Percentiles rank a stretch among this genome's conserved stretches.
phyloP scores from a whole-genome alignment of 2,113 vertebrate genomes.

The Ovibos moschatus region DNA sequence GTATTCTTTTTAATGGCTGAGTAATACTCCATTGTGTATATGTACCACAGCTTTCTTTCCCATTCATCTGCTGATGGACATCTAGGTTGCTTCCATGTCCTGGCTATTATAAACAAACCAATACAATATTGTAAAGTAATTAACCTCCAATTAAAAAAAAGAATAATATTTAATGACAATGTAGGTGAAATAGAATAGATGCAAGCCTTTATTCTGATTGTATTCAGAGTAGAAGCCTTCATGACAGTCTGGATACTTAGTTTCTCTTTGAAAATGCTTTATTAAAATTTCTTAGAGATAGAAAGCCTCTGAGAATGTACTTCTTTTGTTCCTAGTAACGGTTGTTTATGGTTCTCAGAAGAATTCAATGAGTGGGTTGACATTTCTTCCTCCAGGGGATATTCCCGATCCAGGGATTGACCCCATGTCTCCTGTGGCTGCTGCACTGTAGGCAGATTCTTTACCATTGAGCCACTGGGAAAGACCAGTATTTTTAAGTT shows the following conservation, averaged over 20 bases:
- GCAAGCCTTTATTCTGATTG: not conserved
- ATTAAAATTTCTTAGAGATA: constrained; percentile 1
- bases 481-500: constrained; percentile 11
- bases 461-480: not conserved
- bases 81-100: too few species aligned
- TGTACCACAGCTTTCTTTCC: too few species aligned
- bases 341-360: constrained; percentile 14
- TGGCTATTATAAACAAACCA: too few species aligned
- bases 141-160: not conserved
- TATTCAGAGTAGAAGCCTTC: not conserved
- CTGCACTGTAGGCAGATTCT: not conserved
- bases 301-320: constrained; percentile 4
- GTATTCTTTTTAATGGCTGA: too few species aligned
- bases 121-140: too few species aligned
- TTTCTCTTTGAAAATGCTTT: constrained; percentile 31
- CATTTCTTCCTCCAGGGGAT: not conserved
- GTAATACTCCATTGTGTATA: too few species aligned
- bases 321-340: not conserved
- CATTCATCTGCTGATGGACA: too few species aligned
- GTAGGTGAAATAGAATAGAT: constrained; percentile 9
- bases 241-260: not conserved
- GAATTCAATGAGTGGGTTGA: not conserved
- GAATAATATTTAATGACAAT: constrained; percentile 8
- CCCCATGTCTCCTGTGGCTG: not conserved
- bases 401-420: not conserved